Percentiles rank a stretch among this genome's conserved stretches.
Evolutionary conservation across 37 sponge, comb jelly and placozoan genomes (phyloP).

Genomic region (Cliona cf. orientalis): DNA sequence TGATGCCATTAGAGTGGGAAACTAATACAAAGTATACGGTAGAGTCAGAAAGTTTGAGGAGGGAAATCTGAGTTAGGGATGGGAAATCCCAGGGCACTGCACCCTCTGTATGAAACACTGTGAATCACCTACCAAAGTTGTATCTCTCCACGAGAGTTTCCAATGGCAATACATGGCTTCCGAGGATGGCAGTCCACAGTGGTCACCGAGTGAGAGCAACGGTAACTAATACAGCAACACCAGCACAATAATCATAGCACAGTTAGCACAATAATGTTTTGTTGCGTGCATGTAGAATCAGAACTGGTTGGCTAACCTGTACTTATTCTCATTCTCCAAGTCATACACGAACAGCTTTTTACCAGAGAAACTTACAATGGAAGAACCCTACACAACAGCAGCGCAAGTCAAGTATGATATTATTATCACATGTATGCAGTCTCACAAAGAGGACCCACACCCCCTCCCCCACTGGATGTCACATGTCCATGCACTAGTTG

Average conservation of each 20-base stretch:
- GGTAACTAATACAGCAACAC: constrained; percentile 27
- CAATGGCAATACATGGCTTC: constrained; percentile 78
- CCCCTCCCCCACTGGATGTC: too few relatives aligned
- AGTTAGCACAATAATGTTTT: too few relatives aligned
- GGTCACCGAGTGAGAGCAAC: constrained; percentile 21
- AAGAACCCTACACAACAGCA: not conserved
- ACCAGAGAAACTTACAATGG: not conserved
- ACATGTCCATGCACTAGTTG: too few relatives aligned
- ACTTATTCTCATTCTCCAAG: constrained; percentile 31
- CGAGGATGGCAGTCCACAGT: constrained; percentile 68
- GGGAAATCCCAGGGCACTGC: not conserved
- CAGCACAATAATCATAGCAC: too few relatives aligned
- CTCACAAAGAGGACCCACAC: too few relatives aligned
- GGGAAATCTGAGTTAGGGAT: not conserved
- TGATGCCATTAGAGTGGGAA: too few relatives aligned
- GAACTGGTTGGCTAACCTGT: constrained; percentile 19
- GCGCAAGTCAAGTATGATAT: not conserved
- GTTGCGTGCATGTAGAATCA: not conserved
- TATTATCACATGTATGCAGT: not conserved
- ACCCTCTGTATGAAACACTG: not conserved
- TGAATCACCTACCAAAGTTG: constrained; percentile 66
- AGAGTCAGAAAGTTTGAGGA: not conserved
- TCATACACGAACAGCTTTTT: constrained; percentile 62
- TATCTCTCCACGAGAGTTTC: constrained; percentile 64
- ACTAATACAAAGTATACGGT: too few relatives aligned